Conservation (phyloP, 1,140 invertebrate species). For the Delia radicum region DNA sequence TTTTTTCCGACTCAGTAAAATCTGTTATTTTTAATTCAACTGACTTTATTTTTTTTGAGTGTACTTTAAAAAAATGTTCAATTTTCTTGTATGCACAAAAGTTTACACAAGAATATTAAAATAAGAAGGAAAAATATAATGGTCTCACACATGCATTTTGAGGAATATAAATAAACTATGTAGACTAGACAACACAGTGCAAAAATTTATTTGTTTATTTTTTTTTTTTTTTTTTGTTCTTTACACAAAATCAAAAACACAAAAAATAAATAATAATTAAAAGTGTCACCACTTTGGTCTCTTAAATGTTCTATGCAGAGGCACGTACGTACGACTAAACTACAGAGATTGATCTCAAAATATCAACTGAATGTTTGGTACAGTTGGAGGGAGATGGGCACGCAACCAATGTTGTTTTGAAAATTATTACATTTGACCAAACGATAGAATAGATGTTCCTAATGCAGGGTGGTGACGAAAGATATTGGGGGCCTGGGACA, state of each 20-base stretch:
- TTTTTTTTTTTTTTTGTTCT: not conserved
- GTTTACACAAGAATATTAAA: constrained; percentile 1
- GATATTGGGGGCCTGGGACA: not conserved
- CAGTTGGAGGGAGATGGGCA: not conserved
- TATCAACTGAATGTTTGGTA: constrained; percentile 6
- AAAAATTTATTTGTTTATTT: not conserved
- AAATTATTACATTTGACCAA: not conserved
- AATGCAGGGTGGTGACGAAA: not conserved
- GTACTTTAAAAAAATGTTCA: not conserved
- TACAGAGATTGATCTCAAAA: constrained; percentile 11
- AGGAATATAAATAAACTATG: constrained; percentile 12
- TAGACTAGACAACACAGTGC: not conserved
- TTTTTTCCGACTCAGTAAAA: too few relatives aligned
- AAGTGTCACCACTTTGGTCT: constrained; percentile 14
- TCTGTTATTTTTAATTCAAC: too few relatives aligned
- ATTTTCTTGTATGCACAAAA: not conserved
- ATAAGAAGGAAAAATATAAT: not conserved
- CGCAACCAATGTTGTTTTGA: not conserved
- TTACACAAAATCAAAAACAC: not conserved
- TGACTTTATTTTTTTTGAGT: not conserved
- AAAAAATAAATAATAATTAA: constrained; percentile 20
- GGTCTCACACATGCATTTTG: constrained; percentile 11
- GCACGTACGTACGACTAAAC: not conserved
- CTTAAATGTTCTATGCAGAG: not conserved
- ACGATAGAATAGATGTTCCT: not conserved